phyloP scores from a whole-genome alignment of 2,888 invertebrate species.

The Phyllotreta cruciferae region DNA sequence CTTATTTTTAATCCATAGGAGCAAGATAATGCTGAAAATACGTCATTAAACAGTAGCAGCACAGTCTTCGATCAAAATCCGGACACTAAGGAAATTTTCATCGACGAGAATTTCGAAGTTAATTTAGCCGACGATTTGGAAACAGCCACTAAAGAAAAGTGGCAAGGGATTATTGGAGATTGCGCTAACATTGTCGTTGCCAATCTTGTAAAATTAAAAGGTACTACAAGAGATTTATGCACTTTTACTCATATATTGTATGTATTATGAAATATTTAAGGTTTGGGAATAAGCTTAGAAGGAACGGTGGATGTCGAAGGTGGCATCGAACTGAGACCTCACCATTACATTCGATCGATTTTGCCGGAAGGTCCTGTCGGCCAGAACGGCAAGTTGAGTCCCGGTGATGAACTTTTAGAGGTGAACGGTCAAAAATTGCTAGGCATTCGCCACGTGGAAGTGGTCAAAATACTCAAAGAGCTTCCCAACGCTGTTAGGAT shows the following conservation, averaged over 20 bases:
- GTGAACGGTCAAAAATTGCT: slow-evolving; percentile 92
- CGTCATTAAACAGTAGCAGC: slow-evolving; percentile 83
- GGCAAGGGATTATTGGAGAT: slow-evolving; percentile 80
- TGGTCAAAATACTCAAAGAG: slow-evolving; percentile 93
- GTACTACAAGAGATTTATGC: slow-evolving; percentile 53
- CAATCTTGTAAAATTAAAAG: slow-evolving; percentile 90
- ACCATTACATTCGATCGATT: slow-evolving; percentile 97
- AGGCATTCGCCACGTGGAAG: slow-evolving; percentile 95
- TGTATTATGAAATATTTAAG: slow-evolving; percentile 26
- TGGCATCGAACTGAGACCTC: slow-evolving; percentile 96
- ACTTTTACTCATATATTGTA: neutral
- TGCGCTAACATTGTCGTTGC: slow-evolving; percentile 88
- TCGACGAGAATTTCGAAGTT: slow-evolving; percentile 59
- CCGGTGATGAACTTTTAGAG: slow-evolving; percentile 96
- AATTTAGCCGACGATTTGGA: slow-evolving; percentile 61
- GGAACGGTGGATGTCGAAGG: slow-evolving; percentile 97
- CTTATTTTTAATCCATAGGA: slow-evolving; percentile 35
- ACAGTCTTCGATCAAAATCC: slow-evolving; percentile 67
- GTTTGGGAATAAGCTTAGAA: slow-evolving; percentile 93
- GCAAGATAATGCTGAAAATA: slow-evolving; percentile 79
- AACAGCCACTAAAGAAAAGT: slow-evolving; percentile 78
- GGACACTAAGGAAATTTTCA: slow-evolving; percentile 58
- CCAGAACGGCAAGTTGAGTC: slow-evolving; percentile 84
- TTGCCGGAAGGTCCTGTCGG: slow-evolving; percentile 97
- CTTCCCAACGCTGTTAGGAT: slow-evolving; percentile 89